Evolutionary conservation across 2,797 vertebrate genomes (phyloP).

Genomic region (Sebastes umbrosus): DNA sequence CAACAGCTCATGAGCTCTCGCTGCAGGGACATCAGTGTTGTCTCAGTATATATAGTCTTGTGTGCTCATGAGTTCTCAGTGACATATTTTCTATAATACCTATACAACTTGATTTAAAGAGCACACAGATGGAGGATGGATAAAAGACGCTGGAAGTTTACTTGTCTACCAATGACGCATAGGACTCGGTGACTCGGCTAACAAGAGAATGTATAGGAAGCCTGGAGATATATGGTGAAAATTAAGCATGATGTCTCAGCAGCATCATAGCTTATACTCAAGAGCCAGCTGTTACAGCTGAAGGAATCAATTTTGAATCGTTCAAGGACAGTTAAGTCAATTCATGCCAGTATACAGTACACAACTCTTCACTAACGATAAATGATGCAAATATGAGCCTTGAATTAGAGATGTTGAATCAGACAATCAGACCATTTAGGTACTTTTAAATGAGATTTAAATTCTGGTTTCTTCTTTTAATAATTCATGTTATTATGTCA

Average conservation of each 20-base stretch:
- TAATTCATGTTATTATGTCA: not conserved
- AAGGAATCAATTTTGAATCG: not conserved
- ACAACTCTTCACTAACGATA: not conserved
- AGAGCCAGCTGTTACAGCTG: not conserved
- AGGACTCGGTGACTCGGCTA: not conserved
- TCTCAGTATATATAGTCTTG: not conserved
- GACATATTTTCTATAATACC: conserved; percentile 1
- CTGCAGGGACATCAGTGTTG: conserved; percentile 11
- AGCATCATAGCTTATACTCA: not conserved
- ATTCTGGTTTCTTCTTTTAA: not conserved
- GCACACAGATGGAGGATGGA: conserved; percentile 35
- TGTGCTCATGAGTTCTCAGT: not conserved
- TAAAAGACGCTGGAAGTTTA: conserved; percentile 18
- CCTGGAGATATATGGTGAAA: not conserved
- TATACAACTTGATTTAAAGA: not conserved
- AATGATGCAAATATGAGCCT: not conserved
- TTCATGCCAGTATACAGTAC: not conserved
- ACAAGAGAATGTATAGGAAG: not conserved
- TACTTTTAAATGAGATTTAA: not conserved
- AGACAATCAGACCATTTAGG: not conserved
- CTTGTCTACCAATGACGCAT: not conserved
- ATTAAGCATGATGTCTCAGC: not conserved
- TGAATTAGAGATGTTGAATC: not conserved
- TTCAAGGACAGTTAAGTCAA: not conserved
- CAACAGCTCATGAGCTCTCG: conserved; percentile 5